Base-by-base conservation (phyloP, 2,113 vertebrate species). In the Neotoma lepida region DNA sequence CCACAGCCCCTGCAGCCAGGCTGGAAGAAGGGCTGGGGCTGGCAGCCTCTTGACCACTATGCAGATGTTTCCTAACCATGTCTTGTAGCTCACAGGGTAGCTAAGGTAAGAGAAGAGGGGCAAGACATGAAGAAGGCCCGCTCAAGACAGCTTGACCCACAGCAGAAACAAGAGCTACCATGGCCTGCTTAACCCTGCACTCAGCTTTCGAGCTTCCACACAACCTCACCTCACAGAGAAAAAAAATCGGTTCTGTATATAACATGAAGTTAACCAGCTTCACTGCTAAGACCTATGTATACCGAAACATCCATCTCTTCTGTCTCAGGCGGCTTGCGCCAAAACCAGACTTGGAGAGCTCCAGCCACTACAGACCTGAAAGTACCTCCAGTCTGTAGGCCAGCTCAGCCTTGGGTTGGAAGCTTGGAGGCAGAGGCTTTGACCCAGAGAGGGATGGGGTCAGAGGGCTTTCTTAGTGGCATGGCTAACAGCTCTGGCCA, bases 41-140 rank as follows among this genome's bases (percentile, higher is more conserved):
- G 85, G 98, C 14, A 6, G 97, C 97, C 86, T 99, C 99, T 15
- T 98, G 98, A 33, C 97, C 97, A 95, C 94, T 98, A 96, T 99
- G 99, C 97, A 99, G 98, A 98, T 99, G 99, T 93, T 99, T 99
- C 96, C 98, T 99, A 96, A 99, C 99, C 99, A 99, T 99, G 94
- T 99, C 99, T 98, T 99, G 99, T 8, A 99, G 98, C 97, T 99
- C 99, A 39, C 98, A 99, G n/a, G 99, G 99, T 96, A 99, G 98
- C 99, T 99, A 97, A 2, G n/a, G 86, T 93, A 78, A 94, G 97
- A 78, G 33, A 97, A 41, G 96, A 18, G 17, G 56, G 63, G n/a
- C 54, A 17, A 89, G 51, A 68, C 2, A 6, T 70, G 68, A 94
- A 46, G 14, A n/a, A n/a, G 7, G 35, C 17, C 28, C 44, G 10